A percentile compares a stretch with the other conserved stretches of the same genome.
These are phyloP conservation scores for Turritopsis rubra DNA, from an alignment of 30 jellyfish, hydroid and myxozoan genomes.

Conservation along the genomic window DNA sequence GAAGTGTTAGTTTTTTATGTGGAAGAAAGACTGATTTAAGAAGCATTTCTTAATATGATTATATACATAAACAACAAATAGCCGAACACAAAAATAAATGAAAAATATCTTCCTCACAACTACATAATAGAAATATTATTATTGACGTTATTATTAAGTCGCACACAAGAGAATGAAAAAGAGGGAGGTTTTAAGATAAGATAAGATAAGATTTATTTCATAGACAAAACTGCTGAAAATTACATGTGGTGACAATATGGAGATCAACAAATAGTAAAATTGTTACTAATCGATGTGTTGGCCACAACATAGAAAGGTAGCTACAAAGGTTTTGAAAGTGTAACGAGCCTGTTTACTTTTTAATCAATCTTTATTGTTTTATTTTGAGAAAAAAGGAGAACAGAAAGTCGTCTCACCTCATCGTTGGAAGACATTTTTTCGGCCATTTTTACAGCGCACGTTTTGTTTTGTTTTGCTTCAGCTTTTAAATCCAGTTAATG, in stretches of 20 bases:
- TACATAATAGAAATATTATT: neutral
- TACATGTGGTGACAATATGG: no score
- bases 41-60: neutral
- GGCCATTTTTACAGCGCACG: neutral
- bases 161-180: neutral
- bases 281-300: no score
- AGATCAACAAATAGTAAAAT: no score
- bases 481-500: neutral
- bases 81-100: neutral
- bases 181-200: no score
- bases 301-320: no score
- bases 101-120: neutral
- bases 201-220: no score
- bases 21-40: neutral
- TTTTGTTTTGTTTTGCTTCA: neutral
- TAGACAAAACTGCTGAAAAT: no score
- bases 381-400: neutral
- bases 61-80: neutral
- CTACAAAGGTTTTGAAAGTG: neutral
- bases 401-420: neutral
- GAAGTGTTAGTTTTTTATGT: neutral
- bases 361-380: neutral
- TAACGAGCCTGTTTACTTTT: neutral
- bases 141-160: neutral
- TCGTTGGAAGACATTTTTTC: neutral